A percentile compares a stretch with the other conserved stretches of the same genome.
phyloP scores from a whole-genome alignment of 1,140 invertebrate species.

The Bombus affinis region DNA sequence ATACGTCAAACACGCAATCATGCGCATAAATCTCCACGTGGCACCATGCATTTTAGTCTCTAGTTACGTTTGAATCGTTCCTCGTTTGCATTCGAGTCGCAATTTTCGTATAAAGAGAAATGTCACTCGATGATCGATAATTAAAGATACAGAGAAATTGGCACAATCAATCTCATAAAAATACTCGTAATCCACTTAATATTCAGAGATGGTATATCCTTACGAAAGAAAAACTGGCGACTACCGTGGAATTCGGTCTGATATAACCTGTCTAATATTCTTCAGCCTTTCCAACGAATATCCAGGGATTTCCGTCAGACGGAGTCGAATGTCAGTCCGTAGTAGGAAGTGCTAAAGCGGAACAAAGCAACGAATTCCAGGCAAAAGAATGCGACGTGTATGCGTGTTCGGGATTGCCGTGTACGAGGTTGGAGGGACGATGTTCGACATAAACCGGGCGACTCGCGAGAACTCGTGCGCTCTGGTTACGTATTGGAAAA shows the following conservation, averaged over 20 bases:
- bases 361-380: constrained; percentile 61
- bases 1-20: background rate
- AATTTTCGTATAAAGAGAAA: no score
- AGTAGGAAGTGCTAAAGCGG: constrained; percentile 35
- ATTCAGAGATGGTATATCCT: no score
- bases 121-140: no score
- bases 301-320: constrained; percentile 15
- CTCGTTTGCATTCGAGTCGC: background rate
- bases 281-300: constrained; percentile 33
- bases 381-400: constrained; percentile 54
- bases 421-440: constrained; percentile 16
- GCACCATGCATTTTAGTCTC: background rate
- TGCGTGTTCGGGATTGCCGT: constrained; percentile 28
- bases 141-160: no score
- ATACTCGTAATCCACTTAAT: no score
- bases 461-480: background rate
- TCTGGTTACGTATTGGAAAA: constrained; percentile 70
- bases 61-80: background rate
- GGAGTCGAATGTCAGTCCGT: constrained; percentile 14
- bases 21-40: background rate
- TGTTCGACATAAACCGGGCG: background rate
- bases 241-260: constrained; percentile 16
- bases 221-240: background rate
- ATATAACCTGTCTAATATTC: constrained; percentile 66
- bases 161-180: no score